Percentiles rank a stretch among this genome's conserved stretches.
Conservation (phyloP, 2,888 invertebrate species). For the Syrista parreyssii region DNA sequence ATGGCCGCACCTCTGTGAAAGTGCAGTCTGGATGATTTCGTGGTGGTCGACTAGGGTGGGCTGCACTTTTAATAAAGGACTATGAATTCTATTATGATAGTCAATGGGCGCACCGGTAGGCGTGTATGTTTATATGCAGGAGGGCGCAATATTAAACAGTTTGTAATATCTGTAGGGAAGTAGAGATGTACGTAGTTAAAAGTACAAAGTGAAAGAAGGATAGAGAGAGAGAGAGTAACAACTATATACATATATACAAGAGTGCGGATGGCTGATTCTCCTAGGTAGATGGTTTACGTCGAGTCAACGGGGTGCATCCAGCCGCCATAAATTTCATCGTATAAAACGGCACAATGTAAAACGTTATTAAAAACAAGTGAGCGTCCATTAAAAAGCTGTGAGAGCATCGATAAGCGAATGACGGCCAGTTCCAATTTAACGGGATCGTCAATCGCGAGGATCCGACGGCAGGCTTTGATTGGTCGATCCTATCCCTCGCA, state of each 20-base stretch:
- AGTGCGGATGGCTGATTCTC: neutral
- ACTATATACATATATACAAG: neutral
- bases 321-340: neutral
- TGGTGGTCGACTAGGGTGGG: neutral
- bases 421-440: constrained; percentile 18
- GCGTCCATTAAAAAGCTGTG: constrained; percentile 27
- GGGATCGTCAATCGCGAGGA: constrained; percentile 1
- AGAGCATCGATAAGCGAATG: constrained; percentile 23
- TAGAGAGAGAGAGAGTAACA: neutral
- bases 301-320: neutral
- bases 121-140: constrained; percentile 23
- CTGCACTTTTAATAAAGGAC: constrained; percentile 40
- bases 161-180: constrained; percentile 27
- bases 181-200: neutral
- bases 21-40: constrained; percentile 12
- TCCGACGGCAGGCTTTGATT: neutral
- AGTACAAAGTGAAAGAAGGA: neutral
- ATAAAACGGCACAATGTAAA: constrained; percentile 21
- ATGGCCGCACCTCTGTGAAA: constrained; percentile 13
- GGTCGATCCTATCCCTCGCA: neutral
- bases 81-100: constrained; percentile 29
- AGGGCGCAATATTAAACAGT: constrained; percentile 35
- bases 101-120: constrained; percentile 16
- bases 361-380: constrained; percentile 31
- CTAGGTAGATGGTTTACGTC: neutral